Conservation (phyloP, 2,113 vertebrate species). For the Syngnathus scovelli region DNA sequence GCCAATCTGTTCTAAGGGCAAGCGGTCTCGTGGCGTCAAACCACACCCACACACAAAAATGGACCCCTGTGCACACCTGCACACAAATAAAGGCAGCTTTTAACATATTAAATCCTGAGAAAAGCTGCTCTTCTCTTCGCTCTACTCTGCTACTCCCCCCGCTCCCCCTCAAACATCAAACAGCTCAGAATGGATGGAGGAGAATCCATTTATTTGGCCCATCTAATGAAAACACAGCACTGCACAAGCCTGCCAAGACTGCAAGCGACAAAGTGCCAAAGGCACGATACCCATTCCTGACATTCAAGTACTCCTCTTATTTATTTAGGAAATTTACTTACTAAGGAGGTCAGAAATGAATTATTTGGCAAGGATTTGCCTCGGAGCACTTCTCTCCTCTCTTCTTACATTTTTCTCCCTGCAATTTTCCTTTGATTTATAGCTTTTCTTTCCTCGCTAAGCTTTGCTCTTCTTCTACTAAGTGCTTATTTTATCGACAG, state of each 20-base stretch:
- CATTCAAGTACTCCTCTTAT: constrained; percentile 75
- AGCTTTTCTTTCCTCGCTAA: constrained; percentile 32
- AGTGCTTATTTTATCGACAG: constrained; percentile 64
- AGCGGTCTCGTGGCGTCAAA: constrained; percentile 52
- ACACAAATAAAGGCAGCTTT: constrained; percentile 66
- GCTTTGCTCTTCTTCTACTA: constrained; percentile 58
- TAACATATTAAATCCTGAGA: constrained; percentile 74
- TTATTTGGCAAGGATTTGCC: constrained; percentile 75
- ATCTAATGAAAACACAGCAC: constrained; percentile 67
- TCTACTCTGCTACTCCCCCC: constrained; percentile 37
- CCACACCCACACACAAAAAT: constrained; percentile 6
- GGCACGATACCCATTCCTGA: constrained; percentile 67
- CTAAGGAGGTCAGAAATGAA: constrained; percentile 78
- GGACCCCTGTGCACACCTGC: neutral
- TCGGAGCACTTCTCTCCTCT: constrained; percentile 59
- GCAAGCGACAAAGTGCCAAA: constrained; percentile 63
- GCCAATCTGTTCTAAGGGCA: constrained; percentile 70
- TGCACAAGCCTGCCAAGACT: constrained; percentile 62
- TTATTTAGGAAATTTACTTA: constrained; percentile 79
- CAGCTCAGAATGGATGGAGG: constrained; percentile 57
- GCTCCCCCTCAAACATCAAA: constrained; percentile 65
- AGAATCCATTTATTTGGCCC: constrained; percentile 71
- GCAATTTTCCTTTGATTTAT: constrained; percentile 72
- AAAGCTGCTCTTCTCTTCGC: constrained; percentile 50
- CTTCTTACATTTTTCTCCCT: constrained; percentile 57